A percentile compares a stretch with the other conserved stretches of the same genome.
Evolutionary conservation across 2,113 vertebrate genomes (phyloP).

Genomic region (Hoplias malabaricus): DNA sequence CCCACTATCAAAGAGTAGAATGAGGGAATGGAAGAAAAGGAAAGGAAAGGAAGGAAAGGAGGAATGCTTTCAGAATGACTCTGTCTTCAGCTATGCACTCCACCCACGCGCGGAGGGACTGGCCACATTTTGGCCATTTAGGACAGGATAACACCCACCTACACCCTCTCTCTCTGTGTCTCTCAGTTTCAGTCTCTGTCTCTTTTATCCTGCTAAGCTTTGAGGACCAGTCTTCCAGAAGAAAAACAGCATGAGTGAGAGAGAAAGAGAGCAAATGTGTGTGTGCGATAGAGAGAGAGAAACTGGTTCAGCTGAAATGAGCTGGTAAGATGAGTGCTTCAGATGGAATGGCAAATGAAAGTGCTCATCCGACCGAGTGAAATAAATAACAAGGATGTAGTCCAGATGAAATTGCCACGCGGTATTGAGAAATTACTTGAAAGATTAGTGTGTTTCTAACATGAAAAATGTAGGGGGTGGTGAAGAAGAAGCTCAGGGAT

Average conservation of each 20-base stretch:
- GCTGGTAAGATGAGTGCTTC: constrained; percentile 41
- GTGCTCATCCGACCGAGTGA: constrained; percentile 35
- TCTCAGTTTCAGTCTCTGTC: background rate
- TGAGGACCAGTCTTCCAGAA: constrained; percentile 31
- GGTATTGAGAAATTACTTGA: constrained; percentile 40
- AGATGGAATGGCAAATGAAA: constrained; percentile 49
- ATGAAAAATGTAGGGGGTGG: constrained; percentile 5
- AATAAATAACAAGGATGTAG: constrained; percentile 42
- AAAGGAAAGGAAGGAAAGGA: constrained; percentile 29
- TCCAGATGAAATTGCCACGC: constrained; percentile 37
- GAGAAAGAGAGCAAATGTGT: background rate
- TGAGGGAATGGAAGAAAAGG: constrained; percentile 11
- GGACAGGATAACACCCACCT: constrained; percentile 27
- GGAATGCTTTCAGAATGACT: constrained; percentile 39
- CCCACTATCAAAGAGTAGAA: background rate
- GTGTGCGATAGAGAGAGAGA: background rate
- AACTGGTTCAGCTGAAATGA: constrained; percentile 29
- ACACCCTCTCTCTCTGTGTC: background rate
- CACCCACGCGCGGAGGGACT: constrained; percentile 30
- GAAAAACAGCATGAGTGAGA: background rate
- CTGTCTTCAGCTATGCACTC: constrained; percentile 31
- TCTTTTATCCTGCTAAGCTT: background rate
- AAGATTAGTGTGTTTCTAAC: constrained; percentile 46
- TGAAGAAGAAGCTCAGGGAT: constrained; percentile 5
- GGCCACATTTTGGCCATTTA: constrained; percentile 39